These are phyloP conservation scores for Henicopernis longicauda DNA, from an alignment of 2,113 vertebrate genomes.

Conservation along the genomic window DNA sequence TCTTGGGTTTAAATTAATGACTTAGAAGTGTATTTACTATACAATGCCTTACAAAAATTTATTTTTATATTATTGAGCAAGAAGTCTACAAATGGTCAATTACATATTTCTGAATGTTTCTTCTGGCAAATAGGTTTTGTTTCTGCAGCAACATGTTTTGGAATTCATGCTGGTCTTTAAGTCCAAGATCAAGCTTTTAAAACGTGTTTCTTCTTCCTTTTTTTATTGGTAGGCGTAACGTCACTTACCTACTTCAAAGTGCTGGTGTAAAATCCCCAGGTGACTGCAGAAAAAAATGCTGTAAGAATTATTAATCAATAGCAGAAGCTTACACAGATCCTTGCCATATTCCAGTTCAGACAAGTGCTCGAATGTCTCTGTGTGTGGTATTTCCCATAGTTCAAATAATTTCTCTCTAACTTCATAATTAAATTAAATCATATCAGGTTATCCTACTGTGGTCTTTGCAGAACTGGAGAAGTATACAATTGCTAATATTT, in stretches of 20 bases:
- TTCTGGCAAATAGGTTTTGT: neutral
- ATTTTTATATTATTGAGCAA: neutral
- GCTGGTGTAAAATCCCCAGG: neutral
- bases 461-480: neutral
- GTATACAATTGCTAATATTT: neutral
- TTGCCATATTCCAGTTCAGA: neutral
- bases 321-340: neutral
- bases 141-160: neutral
- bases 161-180: neutral
- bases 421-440: neutral
- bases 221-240: neutral
- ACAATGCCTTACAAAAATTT: neutral
- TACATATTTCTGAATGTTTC: neutral
- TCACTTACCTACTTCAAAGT: neutral
- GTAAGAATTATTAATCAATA: neutral
- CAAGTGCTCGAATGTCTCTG: neutral
- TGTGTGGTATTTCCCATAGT: neutral
- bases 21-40: neutral
- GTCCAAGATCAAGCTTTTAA: neutral
- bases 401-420: neutral
- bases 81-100: neutral
- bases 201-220: neutral
- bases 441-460: neutral
- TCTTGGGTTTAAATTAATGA: neutral
- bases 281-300: neutral